Percentiles rank a stretch among this genome's conserved stretches.
phyloP scores from a whole-genome alignment of 2,113 vertebrate species.

The Cyanistes caeruleus region DNA sequence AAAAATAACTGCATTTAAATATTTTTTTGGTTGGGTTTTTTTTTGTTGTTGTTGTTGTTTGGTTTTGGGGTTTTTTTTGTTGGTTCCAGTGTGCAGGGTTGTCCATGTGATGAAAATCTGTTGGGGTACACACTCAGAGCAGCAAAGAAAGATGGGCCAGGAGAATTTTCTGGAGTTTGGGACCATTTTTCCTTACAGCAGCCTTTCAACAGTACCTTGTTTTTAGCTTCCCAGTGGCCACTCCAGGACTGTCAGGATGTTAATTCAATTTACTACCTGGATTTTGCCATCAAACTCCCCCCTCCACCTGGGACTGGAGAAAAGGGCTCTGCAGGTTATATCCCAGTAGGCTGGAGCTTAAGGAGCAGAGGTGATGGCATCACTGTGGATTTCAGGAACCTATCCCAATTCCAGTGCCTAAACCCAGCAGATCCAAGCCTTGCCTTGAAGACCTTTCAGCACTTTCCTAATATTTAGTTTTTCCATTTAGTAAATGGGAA shows the following conservation, averaged over 20 bases:
- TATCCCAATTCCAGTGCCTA: background rate
- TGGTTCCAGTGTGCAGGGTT: background rate
- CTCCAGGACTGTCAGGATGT: background rate
- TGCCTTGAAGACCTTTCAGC: background rate
- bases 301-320: background rate
- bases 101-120: accelerated
- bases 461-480: background rate
- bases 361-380: background rate
- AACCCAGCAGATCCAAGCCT: background rate
- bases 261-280: background rate
- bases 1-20: background rate
- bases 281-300: background rate
- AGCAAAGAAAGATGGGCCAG: background rate
- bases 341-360: background rate
- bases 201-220: background rate
- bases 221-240: background rate
- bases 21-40: background rate
- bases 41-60: too few species aligned
- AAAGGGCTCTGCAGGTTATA: background rate
- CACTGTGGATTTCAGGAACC: background rate
- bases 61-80: background rate
- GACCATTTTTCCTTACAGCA: background rate
- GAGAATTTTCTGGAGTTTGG: background rate
- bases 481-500: background rate
- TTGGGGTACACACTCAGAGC: background rate